Evolutionary conservation across 2,888 invertebrate species (phyloP).

Genomic region (Sesia bembeciformis): DNA sequence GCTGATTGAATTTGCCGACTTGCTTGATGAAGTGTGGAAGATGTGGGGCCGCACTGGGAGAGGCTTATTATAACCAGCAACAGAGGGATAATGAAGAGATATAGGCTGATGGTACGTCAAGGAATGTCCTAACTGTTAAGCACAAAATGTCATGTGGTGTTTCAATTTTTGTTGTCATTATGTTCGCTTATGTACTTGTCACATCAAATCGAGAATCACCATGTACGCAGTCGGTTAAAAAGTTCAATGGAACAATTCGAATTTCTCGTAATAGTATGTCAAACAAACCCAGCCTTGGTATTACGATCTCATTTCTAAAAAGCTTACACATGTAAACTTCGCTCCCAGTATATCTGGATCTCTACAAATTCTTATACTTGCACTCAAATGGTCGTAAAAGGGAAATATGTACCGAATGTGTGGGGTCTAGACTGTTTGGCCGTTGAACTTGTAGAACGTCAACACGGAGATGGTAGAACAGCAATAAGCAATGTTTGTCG

Average conservation of each 20-base stretch:
- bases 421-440: constrained; percentile 25
- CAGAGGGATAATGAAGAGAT: too few relatives aligned
- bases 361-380: constrained; percentile 15
- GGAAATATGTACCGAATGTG: constrained; percentile 18
- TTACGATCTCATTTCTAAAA: constrained; percentile 50
- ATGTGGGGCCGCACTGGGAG: too few relatives aligned
- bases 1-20: too few relatives aligned
- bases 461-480: constrained; percentile 40
- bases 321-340: constrained; percentile 43
- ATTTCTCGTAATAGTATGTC: constrained; percentile 41
- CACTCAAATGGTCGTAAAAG: constrained; percentile 9
- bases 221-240: neutral
- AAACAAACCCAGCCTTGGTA: constrained; percentile 38
- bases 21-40: too few relatives aligned
- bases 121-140: too few relatives aligned
- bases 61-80: too few relatives aligned
- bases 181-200: too few relatives aligned
- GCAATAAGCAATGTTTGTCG: constrained; percentile 51
- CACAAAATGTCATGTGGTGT: too few relatives aligned
- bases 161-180: too few relatives aligned
- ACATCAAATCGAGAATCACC: too few relatives aligned
- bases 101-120: too few relatives aligned
- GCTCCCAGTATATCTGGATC: constrained; percentile 22
- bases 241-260: constrained; percentile 14
- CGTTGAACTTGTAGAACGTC: constrained; percentile 33